phyloP scores from a whole-genome alignment of 2,888 invertebrate species.

The Tipula unca region DNA sequence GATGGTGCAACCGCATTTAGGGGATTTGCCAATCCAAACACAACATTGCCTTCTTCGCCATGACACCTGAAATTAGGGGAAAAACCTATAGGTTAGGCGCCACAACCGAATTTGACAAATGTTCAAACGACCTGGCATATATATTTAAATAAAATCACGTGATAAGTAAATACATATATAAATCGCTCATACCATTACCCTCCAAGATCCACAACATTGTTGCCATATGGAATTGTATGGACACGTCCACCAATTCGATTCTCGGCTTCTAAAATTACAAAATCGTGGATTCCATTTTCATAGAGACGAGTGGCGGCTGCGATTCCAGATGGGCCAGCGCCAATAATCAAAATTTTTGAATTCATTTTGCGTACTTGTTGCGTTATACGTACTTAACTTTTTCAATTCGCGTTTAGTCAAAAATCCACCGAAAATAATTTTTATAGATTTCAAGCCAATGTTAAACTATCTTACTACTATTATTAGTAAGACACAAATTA shows the following conservation, averaged over 20 bases:
- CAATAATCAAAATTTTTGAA: slow-evolving; percentile 27
- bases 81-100: too few species aligned
- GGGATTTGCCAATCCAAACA: not conserved
- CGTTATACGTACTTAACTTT: too few species aligned
- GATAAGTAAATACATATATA: too few species aligned
- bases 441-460: too few species aligned
- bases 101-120: too few species aligned
- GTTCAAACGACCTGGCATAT: too few species aligned
- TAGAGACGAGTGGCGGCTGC: slow-evolving; percentile 35
- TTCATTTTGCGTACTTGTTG: slow-evolving; percentile 17
- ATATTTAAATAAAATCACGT: too few species aligned
- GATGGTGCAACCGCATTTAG: not conserved
- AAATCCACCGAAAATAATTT: too few species aligned
- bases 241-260: slow-evolving; percentile 52
- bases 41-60: not conserved
- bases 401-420: too few species aligned
- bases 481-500: too few species aligned
- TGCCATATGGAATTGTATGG: slow-evolving; percentile 30
- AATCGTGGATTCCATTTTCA: slow-evolving; percentile 38
- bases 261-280: slow-evolving; percentile 49
- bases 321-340: slow-evolving; percentile 30
- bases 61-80: not conserved
- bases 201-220: slow-evolving; percentile 42
- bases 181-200: too few species aligned
- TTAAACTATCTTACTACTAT: too few species aligned